phyloP scores from a whole-genome alignment of 2,888 invertebrate genomes.

The Lithosia quadra region DNA sequence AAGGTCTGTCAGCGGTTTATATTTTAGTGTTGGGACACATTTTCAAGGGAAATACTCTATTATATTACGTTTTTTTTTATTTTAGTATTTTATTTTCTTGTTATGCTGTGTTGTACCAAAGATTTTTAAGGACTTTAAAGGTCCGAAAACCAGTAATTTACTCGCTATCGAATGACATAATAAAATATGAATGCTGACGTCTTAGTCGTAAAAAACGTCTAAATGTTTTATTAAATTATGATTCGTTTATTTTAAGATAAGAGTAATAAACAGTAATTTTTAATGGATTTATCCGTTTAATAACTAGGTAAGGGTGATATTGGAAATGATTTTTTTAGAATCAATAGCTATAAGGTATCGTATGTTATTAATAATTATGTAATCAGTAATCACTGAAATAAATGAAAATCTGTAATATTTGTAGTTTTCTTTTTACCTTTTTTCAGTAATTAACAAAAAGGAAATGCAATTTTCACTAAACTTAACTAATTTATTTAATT shows the following conservation, averaged over 20 bases:
- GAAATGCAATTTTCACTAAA: too few relatives aligned
- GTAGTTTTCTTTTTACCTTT: slow-evolving; percentile 54
- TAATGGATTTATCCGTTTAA: slow-evolving; percentile 83
- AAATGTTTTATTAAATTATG: slow-evolving; percentile 42
- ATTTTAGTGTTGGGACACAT: slow-evolving; percentile 36
- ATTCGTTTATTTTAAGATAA: slow-evolving; percentile 51
- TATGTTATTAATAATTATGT: slow-evolving; percentile 86
- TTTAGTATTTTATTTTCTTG: slow-evolving; percentile 46
- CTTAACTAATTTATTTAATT: too few relatives aligned
- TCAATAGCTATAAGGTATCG: slow-evolving; percentile 84
- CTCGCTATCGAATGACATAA: slow-evolving; percentile 46
- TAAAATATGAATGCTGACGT: slow-evolving; percentile 40
- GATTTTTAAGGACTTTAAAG: slow-evolving; percentile 46
- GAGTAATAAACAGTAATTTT: slow-evolving; percentile 74
- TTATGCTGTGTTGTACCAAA: slow-evolving; percentile 59
- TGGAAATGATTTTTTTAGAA: slow-evolving; percentile 87
- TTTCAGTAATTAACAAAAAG: too few relatives aligned
- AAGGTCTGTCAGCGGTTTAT: slow-evolving; percentile 60
- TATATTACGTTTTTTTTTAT: slow-evolving; percentile 38
- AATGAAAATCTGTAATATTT: slow-evolving; percentile 75
- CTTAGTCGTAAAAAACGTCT: slow-evolving; percentile 52
- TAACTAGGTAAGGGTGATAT: slow-evolving; percentile 85
- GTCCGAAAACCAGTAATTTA: slow-evolving; percentile 36
- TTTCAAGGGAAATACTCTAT: slow-evolving; percentile 49
- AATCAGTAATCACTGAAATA: slow-evolving; percentile 87